phyloP scores from a whole-genome alignment of 2,888 invertebrate genomes.

The Drosophila subsilvestris region DNA sequence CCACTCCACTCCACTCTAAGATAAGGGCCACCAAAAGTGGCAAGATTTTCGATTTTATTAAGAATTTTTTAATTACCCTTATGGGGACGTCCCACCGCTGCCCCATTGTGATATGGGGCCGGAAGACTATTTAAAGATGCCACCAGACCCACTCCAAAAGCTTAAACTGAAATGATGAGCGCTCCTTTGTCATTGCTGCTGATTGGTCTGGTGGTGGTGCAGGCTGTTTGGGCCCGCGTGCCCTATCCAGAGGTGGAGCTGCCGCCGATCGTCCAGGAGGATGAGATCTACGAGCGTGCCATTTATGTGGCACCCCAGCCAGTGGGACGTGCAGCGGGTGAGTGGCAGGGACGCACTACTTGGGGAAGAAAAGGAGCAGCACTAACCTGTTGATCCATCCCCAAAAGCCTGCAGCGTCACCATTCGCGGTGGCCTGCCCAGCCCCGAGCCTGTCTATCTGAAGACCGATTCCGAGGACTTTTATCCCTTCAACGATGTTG shows the following conservation, averaged over 20 bases:
- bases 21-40: constrained; percentile 33
- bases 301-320: constrained; percentile 38
- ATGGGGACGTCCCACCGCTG: constrained; percentile 1
- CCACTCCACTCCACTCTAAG: constrained; percentile 16
- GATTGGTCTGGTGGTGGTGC: constrained; percentile 46
- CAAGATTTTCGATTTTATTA: constrained; percentile 22
- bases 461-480: constrained; percentile 81
- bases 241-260: constrained; percentile 57
- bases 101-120: constrained; percentile 18
- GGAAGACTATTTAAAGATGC: constrained; percentile 60
- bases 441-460: constrained; percentile 87
- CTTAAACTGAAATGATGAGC: constrained; percentile 68
- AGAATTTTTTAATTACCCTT: constrained; percentile 49
- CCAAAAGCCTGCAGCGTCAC: constrained; percentile 67
- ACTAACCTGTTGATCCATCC: not conserved
- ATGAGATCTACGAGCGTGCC: constrained; percentile 49
- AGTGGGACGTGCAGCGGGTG: constrained; percentile 65
- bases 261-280: constrained; percentile 48
- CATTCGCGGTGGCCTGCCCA: constrained; percentile 71
- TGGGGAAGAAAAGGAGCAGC: not conserved
- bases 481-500: constrained; percentile 72
- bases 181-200: constrained; percentile 58
- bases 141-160: constrained; percentile 3
- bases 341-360: not conserved
- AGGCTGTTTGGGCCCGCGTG: constrained; percentile 53